phyloP scores from a whole-genome alignment of 2,797 vertebrate species.

The Onychomys torridus region DNA sequence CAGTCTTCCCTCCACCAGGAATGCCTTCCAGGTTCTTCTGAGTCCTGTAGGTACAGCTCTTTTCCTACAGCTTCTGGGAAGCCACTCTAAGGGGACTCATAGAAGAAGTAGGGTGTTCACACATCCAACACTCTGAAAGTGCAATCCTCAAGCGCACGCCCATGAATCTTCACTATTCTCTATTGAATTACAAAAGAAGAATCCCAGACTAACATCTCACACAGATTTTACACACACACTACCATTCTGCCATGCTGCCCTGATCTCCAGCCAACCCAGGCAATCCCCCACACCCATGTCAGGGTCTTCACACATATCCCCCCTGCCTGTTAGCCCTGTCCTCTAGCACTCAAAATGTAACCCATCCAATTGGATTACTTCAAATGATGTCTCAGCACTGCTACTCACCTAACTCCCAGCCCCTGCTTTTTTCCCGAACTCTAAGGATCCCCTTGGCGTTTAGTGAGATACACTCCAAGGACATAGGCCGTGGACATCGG shows the following conservation, averaged over 20 bases:
- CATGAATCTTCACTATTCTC: not conserved
- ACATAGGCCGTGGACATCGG: not conserved
- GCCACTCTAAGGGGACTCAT: not conserved
- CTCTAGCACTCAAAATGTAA: not conserved
- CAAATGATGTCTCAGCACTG: not conserved
- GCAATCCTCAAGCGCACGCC: not conserved
- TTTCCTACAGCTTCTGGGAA: not conserved
- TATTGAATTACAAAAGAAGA: not conserved
- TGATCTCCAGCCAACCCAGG: not conserved
- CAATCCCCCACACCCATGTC: not conserved
- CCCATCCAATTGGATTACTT: not conserved
- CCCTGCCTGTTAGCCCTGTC: not conserved
- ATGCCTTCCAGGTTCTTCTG: not conserved
- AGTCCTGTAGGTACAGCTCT: not conserved
- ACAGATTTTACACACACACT: not conserved
- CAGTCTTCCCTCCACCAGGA: not conserved
- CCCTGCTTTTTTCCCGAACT: not conserved
- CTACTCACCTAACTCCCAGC: not conserved
- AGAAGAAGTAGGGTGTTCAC: not conserved
- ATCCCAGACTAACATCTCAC: not conserved
- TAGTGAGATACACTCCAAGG: not conserved
- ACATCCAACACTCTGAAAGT: not conserved
- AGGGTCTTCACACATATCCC: not conserved
- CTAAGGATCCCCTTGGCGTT: constrained; percentile 3
- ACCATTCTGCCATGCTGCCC: not conserved